Conservation (phyloP, 92 coral and sea anemone genomes). For the Umimayanthus kanabou region DNA sequence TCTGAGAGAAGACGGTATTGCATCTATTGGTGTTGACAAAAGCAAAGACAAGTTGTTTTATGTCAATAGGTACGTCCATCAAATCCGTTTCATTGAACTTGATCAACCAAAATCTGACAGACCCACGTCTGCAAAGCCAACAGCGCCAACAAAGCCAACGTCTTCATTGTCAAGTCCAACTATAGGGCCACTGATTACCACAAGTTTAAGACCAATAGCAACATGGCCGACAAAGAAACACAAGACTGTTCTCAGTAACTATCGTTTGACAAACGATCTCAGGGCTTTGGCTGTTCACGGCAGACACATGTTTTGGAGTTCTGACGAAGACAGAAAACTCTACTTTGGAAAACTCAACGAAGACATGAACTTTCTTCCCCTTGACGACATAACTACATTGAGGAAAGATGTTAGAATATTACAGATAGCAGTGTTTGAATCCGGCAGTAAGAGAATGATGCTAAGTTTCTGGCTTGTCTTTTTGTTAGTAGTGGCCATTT, state of each 20-base stretch:
- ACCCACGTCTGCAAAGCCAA: conserved; percentile 1
- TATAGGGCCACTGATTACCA: background rate
- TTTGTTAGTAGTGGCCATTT: background rate
- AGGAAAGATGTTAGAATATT: background rate
- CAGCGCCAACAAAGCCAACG: background rate
- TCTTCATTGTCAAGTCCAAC: background rate
- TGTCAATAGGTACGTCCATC: background rate
- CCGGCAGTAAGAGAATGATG: background rate
- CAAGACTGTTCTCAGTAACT: conserved; percentile 8
- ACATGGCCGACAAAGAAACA: background rate
- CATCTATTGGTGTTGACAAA: background rate
- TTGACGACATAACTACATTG: background rate
- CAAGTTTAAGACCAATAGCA: background rate
- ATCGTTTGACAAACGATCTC: conserved; percentile 4
- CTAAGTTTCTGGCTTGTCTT: background rate
- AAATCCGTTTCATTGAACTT: background rate
- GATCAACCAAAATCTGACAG: background rate
- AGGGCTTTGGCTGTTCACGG: conserved; percentile 1
- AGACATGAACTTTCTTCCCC: conserved; percentile 22
- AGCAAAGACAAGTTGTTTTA: conserved; percentile 6
- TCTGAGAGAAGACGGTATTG: background rate
- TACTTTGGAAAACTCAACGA: conserved; percentile 19
- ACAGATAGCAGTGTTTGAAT: background rate
- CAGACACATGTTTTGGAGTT: conserved; percentile 16
- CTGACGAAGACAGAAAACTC: background rate